These are phyloP conservation scores for Hydroisotoma schaefferi DNA, from an alignment of 2,888 invertebrate genomes.

Conservation along the genomic window DNA sequence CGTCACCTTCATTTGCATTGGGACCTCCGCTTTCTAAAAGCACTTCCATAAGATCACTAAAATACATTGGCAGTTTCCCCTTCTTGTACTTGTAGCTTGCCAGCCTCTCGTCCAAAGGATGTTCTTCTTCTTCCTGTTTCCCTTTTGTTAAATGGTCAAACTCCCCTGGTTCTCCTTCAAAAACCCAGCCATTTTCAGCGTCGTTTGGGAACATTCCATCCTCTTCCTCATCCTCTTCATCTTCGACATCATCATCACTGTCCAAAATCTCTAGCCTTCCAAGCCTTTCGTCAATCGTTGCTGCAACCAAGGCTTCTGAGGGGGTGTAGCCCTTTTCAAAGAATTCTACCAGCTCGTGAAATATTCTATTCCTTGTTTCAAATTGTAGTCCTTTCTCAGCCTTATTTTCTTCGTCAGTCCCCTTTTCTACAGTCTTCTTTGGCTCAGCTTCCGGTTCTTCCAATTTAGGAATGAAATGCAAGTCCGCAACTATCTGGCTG, in stretches of 20 bases:
- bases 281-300: background rate
- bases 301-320: background rate
- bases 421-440: background rate
- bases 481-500: conserved; percentile 38
- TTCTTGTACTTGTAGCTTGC: conserved; percentile 20
- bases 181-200: conserved; percentile 5
- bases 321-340: conserved; percentile 19
- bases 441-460: background rate
- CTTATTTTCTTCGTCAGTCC: conserved; percentile 4
- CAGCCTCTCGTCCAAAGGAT: conserved; percentile 28
- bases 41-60: conserved; percentile 42
- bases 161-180: conserved; percentile 12
- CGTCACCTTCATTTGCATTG: conserved; percentile 37
- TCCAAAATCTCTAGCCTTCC: conserved; percentile 31
- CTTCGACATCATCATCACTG: conserved; percentile 44
- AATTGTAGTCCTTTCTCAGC: conserved; percentile 30
- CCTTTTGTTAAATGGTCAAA: conserved; percentile 10
- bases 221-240: conserved; percentile 16
- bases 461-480: conserved; percentile 8
- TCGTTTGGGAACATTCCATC: too few species aligned
- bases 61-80: conserved; percentile 39
- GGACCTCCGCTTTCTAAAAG: conserved; percentile 28
- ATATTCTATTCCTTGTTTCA: conserved; percentile 24
- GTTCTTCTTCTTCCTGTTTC: conserved; percentile 23
- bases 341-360: conserved; percentile 27